These are phyloP conservation scores for Prolemur simus DNA, from an alignment of 2,113 vertebrate species.

Conservation along the genomic window DNA sequence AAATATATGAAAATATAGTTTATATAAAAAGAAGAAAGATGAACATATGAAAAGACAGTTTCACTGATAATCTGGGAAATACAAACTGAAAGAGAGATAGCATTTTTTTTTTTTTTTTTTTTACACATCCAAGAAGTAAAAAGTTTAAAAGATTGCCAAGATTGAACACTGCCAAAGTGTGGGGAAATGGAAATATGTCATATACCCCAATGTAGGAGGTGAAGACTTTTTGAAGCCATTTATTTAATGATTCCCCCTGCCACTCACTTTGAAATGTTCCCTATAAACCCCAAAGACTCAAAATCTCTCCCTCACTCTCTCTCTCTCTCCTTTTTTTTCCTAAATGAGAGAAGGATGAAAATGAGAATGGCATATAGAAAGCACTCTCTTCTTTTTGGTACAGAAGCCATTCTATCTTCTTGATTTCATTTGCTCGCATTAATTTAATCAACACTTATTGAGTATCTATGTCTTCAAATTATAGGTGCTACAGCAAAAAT, in stretches of 20 bases:
- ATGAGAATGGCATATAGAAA: neutral
- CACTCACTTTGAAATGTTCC: neutral
- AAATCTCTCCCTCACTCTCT: neutral
- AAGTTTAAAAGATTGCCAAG: neutral
- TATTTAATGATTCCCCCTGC: neutral
- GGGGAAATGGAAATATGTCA: neutral
- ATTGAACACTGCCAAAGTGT: neutral
- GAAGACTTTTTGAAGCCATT: neutral
- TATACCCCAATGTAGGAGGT: neutral
- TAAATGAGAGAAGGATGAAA: neutral
- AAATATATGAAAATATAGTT: constrained; percentile 7
- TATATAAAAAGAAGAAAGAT: neutral
- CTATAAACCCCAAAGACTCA: neutral
- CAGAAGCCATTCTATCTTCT: neutral
- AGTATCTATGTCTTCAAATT: neutral
- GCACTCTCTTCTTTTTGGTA: neutral
- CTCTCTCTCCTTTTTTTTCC: neutral
- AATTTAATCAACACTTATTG: neutral
- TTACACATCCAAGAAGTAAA: neutral
- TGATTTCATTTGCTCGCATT: neutral
- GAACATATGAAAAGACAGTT: neutral
- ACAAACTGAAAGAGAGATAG: neutral
- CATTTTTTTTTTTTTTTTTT: neutral
- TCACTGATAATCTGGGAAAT: neutral
- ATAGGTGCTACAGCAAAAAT: neutral